phyloP scores from a whole-genome alignment of 2,888 invertebrate genomes.

The Antheraea yamamai region DNA sequence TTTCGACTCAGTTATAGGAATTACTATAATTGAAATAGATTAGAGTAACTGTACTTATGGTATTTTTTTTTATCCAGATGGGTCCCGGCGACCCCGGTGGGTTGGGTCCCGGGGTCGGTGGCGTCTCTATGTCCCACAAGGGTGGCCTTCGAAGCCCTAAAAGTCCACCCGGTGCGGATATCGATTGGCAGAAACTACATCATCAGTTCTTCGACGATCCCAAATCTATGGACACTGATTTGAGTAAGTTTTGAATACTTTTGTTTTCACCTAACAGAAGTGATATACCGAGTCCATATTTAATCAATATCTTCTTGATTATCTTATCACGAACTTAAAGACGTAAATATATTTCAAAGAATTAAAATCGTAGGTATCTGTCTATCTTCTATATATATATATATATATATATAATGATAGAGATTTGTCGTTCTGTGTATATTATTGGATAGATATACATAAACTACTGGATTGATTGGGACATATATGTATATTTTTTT shows the following conservation, averaged over 20 bases:
- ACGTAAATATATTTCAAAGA: too few species aligned
- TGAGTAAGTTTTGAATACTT: slow-evolving; percentile 49
- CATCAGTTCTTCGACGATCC: slow-evolving; percentile 92
- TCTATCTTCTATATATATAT: too few species aligned
- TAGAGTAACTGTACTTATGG: background rate
- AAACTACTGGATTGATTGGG: too few species aligned
- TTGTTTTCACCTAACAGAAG: background rate
- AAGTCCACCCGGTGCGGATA: slow-evolving; percentile 81
- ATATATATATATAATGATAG: too few species aligned
- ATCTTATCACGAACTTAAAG: too few species aligned
- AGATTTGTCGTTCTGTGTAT: too few species aligned
- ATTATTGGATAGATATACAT: too few species aligned
- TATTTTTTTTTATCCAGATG: slow-evolving; percentile 51
- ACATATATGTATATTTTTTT: too few species aligned
- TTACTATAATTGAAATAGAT: background rate
- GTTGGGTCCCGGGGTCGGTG: slow-evolving; percentile 54
- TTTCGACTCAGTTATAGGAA: background rate
- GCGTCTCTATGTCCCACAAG: slow-evolving; percentile 44
- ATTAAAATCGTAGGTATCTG: too few species aligned
- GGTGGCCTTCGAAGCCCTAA: slow-evolving; percentile 67
- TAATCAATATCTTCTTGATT: slow-evolving; percentile 1
- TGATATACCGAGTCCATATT: background rate
- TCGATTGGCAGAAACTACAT: slow-evolving; percentile 96
- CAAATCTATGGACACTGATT: slow-evolving; percentile 81
- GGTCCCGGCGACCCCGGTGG: slow-evolving; percentile 75